Conservation (phyloP, 2,888 invertebrate species). For the Xylota sylvarum region DNA sequence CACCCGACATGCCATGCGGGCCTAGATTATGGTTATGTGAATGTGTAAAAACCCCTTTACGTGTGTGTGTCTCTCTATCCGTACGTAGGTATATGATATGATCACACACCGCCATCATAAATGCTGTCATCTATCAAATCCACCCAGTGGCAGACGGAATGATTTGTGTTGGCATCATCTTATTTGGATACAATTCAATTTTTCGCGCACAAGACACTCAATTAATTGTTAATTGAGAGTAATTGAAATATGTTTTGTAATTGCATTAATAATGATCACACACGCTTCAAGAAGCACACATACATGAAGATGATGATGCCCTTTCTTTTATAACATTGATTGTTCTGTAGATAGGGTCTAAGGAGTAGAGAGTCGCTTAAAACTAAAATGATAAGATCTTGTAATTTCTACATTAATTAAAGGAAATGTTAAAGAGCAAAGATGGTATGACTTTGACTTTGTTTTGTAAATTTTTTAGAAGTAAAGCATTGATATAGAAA, state of each 20-base stretch:
- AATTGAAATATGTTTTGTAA: slow-evolving; percentile 85
- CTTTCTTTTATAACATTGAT: neutral
- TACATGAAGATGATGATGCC: neutral
- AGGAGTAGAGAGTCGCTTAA: neutral
- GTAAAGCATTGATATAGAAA: no score
- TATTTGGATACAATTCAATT: slow-evolving; percentile 77
- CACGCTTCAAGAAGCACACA: slow-evolving; percentile 34
- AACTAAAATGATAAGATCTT: no score
- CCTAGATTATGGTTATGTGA: slow-evolving; percentile 54
- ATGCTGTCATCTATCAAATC: slow-evolving; percentile 74
- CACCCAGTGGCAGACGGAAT: slow-evolving; percentile 56
- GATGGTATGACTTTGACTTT: neutral
- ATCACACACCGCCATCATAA: slow-evolving; percentile 65
- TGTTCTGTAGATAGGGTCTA: neutral
- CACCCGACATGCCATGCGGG: slow-evolving; percentile 78
- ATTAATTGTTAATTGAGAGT: slow-evolving; percentile 85
- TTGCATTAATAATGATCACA: slow-evolving; percentile 84
- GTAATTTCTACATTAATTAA: no score
- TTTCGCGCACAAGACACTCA: slow-evolving; percentile 80
- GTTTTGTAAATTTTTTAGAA: neutral
- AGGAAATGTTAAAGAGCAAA: no score
- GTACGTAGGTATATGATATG: slow-evolving; percentile 40
- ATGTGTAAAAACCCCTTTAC: slow-evolving; percentile 68
- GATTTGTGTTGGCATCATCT: slow-evolving; percentile 73
- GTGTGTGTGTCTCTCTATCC: slow-evolving; percentile 1